Percentiles rank a stretch among this genome's conserved stretches.
Conservation (phyloP, 2,797 vertebrate species). For the Choloepus didactylus region DNA sequence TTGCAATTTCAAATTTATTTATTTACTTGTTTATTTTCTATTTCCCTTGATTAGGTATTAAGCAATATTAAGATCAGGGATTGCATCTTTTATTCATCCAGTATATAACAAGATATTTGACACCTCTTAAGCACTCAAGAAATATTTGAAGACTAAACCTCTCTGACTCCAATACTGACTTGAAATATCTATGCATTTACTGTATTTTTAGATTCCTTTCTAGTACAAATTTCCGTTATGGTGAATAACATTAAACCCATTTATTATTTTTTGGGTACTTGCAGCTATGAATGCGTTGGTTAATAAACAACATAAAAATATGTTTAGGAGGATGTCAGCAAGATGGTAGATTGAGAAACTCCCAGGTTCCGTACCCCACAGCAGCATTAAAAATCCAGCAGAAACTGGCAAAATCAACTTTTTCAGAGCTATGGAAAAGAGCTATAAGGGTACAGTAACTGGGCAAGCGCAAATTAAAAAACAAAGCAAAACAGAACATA, state of each 20-base stretch:
- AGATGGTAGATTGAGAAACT: too few relatives aligned
- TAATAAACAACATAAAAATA: constrained; percentile 33
- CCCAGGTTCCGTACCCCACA: too few relatives aligned
- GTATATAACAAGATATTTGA: neutral
- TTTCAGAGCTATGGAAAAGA: too few relatives aligned
- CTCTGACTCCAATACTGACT: neutral
- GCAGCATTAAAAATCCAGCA: too few relatives aligned
- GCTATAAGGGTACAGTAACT: too few relatives aligned
- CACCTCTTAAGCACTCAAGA: neutral
- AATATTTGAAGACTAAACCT: neutral
- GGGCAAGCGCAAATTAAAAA: too few relatives aligned
- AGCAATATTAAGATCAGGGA: neutral
- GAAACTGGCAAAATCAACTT: too few relatives aligned
- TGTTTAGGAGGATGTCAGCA: too few relatives aligned
- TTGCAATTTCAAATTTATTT: neutral
- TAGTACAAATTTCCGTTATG: neutral
- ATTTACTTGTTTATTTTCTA: neutral
- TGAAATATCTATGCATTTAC: constrained; percentile 9
- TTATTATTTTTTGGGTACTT: constrained; percentile 23
- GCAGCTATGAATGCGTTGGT: neutral
- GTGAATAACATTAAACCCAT: neutral
- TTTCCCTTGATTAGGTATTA: neutral
- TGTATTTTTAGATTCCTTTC: constrained; percentile 46
- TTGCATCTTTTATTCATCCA: constrained; percentile 9
- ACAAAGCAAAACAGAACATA: too few relatives aligned